phyloP scores from a whole-genome alignment of 2,888 invertebrate genomes.

The Habrosyne pyritoides region DNA sequence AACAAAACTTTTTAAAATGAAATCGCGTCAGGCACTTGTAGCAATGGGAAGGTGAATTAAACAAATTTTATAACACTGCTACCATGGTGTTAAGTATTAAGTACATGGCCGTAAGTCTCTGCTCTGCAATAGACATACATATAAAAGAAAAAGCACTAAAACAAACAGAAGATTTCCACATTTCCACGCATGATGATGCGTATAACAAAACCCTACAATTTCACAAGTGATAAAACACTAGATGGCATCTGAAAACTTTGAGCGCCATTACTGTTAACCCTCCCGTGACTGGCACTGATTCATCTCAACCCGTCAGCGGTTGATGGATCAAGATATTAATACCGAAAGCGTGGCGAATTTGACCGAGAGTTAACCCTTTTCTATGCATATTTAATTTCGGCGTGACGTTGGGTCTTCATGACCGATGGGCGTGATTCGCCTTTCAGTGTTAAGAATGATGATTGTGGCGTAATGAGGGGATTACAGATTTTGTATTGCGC shows the following conservation, averaged over 20 bases:
- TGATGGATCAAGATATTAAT: conserved; percentile 84
- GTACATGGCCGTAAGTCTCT: no score
- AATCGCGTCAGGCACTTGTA: no score
- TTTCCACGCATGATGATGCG: no score
- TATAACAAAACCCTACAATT: not conserved
- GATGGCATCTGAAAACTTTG: conserved; percentile 33
- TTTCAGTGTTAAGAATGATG: conserved; percentile 43
- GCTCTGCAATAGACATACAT: no score
- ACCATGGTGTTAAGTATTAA: no score
- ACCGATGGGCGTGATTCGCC: conserved; percentile 54
- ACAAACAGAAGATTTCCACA: no score
- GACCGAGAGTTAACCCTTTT: conserved; percentile 72
- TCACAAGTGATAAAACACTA: not conserved
- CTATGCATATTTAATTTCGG: conserved; percentile 70
- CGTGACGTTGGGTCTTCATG: conserved; percentile 53
- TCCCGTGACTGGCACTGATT: conserved; percentile 66
- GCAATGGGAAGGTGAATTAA: no score
- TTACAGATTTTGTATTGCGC: conserved; percentile 21
- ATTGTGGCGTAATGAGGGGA: conserved; percentile 28
- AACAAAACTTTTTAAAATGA: no score
- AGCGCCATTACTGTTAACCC: conserved; percentile 50
- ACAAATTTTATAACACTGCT: no score
- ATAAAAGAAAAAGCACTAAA: no score
- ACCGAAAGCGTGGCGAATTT: conserved; percentile 79
- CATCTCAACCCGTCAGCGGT: conserved; percentile 77